Conservation (phyloP, 2,113 vertebrate genomes). For the Spilogale gracilis region DNA sequence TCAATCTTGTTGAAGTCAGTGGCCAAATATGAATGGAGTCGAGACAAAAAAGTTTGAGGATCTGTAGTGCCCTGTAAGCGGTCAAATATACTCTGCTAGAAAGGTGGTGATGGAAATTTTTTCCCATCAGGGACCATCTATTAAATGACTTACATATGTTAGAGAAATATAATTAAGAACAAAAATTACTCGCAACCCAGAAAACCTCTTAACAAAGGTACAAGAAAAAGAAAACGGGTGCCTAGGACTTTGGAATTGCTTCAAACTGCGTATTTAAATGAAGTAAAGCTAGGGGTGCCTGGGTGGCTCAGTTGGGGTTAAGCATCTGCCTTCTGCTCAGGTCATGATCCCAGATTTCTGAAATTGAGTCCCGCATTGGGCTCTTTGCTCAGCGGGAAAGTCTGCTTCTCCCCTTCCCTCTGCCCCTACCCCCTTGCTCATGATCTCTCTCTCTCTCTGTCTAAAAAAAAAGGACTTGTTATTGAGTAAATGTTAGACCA, state of each 20-base stretch:
- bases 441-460: no score
- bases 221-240: neutral
- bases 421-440: no score
- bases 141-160: neutral
- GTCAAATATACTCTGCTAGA: neutral
- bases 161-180: conserved; percentile 21
- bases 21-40: neutral
- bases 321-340: no score
- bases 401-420: no score
- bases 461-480: neutral
- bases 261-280: no score
- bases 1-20: neutral
- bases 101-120: neutral
- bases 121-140: neutral
- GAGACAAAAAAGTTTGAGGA: neutral
- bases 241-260: no score
- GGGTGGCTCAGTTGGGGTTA: no score
- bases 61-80: neutral
- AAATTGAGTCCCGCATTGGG: no score
- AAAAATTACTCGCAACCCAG: neutral
- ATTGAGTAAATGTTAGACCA: neutral
- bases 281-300: no score
- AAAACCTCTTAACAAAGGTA: neutral
- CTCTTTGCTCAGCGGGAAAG: no score
- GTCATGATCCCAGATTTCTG: no score